Evolutionary conservation across 1,140 invertebrate species (phyloP).

Genomic region (Brachionus sp.): DNA sequence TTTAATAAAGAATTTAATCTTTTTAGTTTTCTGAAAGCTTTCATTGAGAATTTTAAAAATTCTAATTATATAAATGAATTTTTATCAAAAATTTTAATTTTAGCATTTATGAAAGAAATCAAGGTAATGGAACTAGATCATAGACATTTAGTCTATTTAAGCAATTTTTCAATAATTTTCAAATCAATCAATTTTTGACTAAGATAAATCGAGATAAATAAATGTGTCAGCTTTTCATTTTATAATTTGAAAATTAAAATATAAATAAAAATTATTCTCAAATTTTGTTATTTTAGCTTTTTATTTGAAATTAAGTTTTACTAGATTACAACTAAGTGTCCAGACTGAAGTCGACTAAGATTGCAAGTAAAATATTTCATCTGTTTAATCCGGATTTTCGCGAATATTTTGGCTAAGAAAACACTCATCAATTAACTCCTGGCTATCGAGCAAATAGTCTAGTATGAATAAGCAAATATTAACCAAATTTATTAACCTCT

Average conservation of each 20-base stretch:
- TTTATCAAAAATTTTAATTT: not conserved
- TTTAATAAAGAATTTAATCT: not conserved
- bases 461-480: slow-evolving; percentile 1
- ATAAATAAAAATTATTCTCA: not conserved
- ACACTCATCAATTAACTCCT: slow-evolving; percentile 20
- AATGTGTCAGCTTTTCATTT: not conserved
- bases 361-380: not conserved
- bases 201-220: not conserved
- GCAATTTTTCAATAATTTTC: not conserved
- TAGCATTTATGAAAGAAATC: not conserved
- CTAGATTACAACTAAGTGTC: not conserved
- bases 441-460: not conserved
- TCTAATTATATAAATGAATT: not conserved
- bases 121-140: not conserved
- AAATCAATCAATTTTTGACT: not conserved
- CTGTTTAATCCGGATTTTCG: slow-evolving; percentile 1
- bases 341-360: not conserved
- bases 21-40: not conserved
- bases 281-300: not conserved
- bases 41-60: not conserved
- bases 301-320: not conserved
- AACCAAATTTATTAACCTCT: slow-evolving; percentile 25
- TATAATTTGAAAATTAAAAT: not conserved
- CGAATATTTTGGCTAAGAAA: slow-evolving; percentile 15
- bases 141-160: not conserved